These are phyloP conservation scores for Drosophila fungiperda DNA, from an alignment of 2,888 invertebrate species.

Conservation along the genomic window DNA sequence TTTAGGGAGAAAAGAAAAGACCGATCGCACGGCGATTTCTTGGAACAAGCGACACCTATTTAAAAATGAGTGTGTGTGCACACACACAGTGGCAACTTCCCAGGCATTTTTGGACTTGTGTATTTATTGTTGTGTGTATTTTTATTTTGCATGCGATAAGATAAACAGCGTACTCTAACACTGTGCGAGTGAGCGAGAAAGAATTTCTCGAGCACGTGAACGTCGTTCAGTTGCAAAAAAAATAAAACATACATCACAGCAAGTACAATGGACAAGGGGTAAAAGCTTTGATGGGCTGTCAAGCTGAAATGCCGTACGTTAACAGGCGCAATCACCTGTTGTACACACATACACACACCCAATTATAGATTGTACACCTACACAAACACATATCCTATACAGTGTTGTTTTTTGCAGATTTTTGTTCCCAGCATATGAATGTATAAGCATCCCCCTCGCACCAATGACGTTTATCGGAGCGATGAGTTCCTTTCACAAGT, in stretches of 20 bases:
- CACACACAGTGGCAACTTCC: slow-evolving; percentile 21
- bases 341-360: slow-evolving; percentile 16
- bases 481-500: slow-evolving; percentile 36
- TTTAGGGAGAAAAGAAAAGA: not conserved
- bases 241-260: slow-evolving; percentile 55
- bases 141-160: slow-evolving; percentile 60
- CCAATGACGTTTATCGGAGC: slow-evolving; percentile 21
- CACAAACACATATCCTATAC: slow-evolving; percentile 32
- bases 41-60: slow-evolving; percentile 9
- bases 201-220: slow-evolving; percentile 13
- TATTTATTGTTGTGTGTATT: slow-evolving; percentile 11
- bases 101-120: slow-evolving; percentile 38
- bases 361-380: slow-evolving; percentile 31
- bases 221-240: slow-evolving; percentile 57
- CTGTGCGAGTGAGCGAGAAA: slow-evolving; percentile 14
- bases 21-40: slow-evolving; percentile 10
- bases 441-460: slow-evolving; percentile 56
- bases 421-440: slow-evolving; percentile 37
- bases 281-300: slow-evolving; percentile 54
- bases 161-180: slow-evolving; percentile 50
- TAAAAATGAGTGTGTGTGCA: not conserved
- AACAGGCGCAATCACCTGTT: slow-evolving; percentile 73
- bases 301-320: slow-evolving; percentile 36
- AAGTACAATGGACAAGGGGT: slow-evolving; percentile 50
- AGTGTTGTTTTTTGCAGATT: slow-evolving; percentile 49